Evolutionary conservation across 2,888 invertebrate genomes (phyloP).

Genomic region (Subacronicta megacephala): DNA sequence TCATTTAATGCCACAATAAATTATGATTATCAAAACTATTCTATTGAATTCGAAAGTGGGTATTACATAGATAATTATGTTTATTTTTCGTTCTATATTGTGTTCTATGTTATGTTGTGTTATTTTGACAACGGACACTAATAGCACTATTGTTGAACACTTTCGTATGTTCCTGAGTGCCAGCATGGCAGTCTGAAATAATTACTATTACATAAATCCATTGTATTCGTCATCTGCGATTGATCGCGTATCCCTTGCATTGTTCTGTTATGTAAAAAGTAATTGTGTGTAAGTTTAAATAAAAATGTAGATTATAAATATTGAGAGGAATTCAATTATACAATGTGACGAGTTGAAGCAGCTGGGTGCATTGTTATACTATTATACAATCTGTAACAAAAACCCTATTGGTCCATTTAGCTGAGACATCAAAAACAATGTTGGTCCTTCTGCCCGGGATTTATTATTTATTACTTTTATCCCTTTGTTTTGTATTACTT

Average conservation of each 20-base stretch:
- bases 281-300: conserved; percentile 30
- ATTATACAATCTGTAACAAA: too few relatives aligned
- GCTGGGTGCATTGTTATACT: conserved; percentile 3
- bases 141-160: conserved; percentile 60
- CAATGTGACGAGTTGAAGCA: conserved; percentile 4
- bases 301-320: conserved; percentile 17
- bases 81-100: conserved; percentile 26
- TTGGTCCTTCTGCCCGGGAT: too few relatives aligned
- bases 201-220: conserved; percentile 72
- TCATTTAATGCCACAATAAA: conserved; percentile 6
- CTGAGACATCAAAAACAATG: too few relatives aligned
- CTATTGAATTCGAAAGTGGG: conserved; percentile 39
- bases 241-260: conserved; percentile 63
- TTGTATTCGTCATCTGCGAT: conserved; percentile 72
- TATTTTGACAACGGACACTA: conserved; percentile 57
- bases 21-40: conserved; percentile 8
- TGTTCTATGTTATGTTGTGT: conserved; percentile 43
- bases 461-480: too few relatives aligned
- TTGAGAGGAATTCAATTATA: conserved; percentile 7
- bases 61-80: conserved; percentile 28
- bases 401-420: too few relatives aligned
- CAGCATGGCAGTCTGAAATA: conserved; percentile 58
- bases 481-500: too few relatives aligned
- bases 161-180: conserved; percentile 41
- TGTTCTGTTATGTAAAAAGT: conserved; percentile 41